Base-by-base conservation (phyloP, 2,888 invertebrate genomes). In the Slavum lentiscoides region DNA sequence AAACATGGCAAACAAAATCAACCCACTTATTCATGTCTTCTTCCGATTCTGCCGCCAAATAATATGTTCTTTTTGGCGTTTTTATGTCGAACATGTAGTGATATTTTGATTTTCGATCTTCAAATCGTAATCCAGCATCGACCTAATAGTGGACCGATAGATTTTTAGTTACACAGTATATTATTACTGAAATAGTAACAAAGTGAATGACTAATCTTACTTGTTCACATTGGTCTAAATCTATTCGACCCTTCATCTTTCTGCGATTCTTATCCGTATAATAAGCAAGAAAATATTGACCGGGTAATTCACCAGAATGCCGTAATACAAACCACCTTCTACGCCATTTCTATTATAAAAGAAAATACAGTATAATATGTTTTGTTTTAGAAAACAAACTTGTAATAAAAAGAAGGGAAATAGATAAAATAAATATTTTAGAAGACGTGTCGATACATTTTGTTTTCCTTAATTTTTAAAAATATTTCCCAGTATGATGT, bases 11-110 rank as follows among this genome's bases (percentile, higher is more conserved):
- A 84, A 98, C 94, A 82, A 93, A 94, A 85, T 94, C 93, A 15
- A 97, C 97, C 98, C 98, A 98, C 86, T 92, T 92, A 84, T 93
- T 93, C 97, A 98, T 97, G 85, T 97, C 96, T 68, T 90, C 90
- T 86, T 96, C 96, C 55, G 93, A 92, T 84, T 96, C 96, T 0
- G 97, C 96, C 82, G 96, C 96, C 84, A 98, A 89, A 87, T 95
- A 97, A 86, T 97, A 98, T 55, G 92, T 94, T 84, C 97, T 90
- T 83, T 93, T 92, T 58, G 94, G 93, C 74, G 96, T 96, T 86
- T 93, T 93, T 61, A 96, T 93, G 84, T 94, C 94, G 86, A 96
- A 96, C 88, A 96, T 95, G 85, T 91, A 92, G 85, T 94, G 91
- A 85, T 93, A 92, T 85, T 94, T 93, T 85, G 92, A 90, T 85